phyloP scores from a whole-genome alignment of 2,113 vertebrate genomes.

The Pangasianodon hypophthalmus region DNA sequence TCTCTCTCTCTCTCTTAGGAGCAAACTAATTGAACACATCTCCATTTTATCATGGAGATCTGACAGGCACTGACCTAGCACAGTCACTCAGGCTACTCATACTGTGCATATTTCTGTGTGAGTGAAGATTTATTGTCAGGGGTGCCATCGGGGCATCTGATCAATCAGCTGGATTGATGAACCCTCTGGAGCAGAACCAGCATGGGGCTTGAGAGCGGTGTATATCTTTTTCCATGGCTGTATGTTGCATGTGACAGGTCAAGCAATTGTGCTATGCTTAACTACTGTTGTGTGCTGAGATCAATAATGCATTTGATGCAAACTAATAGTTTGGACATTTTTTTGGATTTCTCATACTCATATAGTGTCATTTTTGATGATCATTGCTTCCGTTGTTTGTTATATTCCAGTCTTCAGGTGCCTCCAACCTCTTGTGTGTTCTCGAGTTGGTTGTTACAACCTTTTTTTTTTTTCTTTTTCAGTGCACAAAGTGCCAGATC shows the following conservation, averaged over 20 bases:
- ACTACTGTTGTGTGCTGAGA: neutral
- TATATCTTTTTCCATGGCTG: neutral
- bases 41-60: constrained; percentile 11
- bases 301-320: neutral
- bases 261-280: neutral
- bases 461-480: too few relatives aligned
- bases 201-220: neutral
- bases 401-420: neutral
- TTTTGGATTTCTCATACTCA: neutral
- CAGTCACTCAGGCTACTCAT: neutral
- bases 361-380: neutral
- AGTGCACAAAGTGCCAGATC: too few relatives aligned
- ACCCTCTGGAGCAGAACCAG: neutral
- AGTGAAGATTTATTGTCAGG: constrained; percentile 1
- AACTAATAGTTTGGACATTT: neutral
- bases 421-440: too few relatives aligned
- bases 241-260: neutral
- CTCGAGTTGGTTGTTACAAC: too few relatives aligned
- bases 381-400: neutral
- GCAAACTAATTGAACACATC: constrained; percentile 18
- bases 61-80: neutral
- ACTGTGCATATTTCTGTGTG: neutral
- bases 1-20: neutral
- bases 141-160: neutral
- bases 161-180: constrained; percentile 18